Evolutionary conservation across 2,888 invertebrate genomes (phyloP).

Genomic region (Bellardia bayeri): DNA sequence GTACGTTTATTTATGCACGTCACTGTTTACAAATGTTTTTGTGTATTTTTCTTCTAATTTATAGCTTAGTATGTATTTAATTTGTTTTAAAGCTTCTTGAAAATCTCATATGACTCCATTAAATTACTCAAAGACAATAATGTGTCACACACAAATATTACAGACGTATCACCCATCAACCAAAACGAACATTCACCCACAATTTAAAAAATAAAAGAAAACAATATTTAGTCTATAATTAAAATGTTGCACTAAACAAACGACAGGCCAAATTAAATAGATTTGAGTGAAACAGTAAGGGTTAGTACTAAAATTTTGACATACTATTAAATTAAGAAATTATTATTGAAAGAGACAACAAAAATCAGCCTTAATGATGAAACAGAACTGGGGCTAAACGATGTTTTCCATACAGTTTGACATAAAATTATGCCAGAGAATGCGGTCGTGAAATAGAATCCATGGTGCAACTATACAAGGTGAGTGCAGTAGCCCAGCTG

Average conservation of each 20-base stretch:
- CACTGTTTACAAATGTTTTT: not conserved
- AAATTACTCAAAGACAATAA: conserved; percentile 19
- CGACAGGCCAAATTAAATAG: not conserved
- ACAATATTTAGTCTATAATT: not conserved
- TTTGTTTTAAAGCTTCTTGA: conserved; percentile 25
- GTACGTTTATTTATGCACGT: not conserved
- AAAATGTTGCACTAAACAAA: not conserved
- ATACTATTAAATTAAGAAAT: not conserved
- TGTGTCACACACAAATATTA: not conserved
- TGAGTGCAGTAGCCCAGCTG: too few species aligned
- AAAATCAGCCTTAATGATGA: not conserved
- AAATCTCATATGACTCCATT: conserved; percentile 15
- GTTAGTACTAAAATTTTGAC: not conserved
- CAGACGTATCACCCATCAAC: not conserved
- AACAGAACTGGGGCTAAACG: too few species aligned
- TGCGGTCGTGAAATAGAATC: too few species aligned
- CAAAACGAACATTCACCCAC: not conserved
- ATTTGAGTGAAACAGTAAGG: not conserved
- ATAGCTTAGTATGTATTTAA: conserved; percentile 25
- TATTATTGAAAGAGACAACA: not conserved
- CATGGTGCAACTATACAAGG: too few species aligned
- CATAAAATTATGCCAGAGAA: too few species aligned
- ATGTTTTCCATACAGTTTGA: too few species aligned
- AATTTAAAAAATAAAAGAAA: not conserved
- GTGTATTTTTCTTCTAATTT: not conserved